Evolutionary conservation across 1,140 invertebrate genomes (phyloP).

Genomic region (Dendrolimus kikuchii): DNA sequence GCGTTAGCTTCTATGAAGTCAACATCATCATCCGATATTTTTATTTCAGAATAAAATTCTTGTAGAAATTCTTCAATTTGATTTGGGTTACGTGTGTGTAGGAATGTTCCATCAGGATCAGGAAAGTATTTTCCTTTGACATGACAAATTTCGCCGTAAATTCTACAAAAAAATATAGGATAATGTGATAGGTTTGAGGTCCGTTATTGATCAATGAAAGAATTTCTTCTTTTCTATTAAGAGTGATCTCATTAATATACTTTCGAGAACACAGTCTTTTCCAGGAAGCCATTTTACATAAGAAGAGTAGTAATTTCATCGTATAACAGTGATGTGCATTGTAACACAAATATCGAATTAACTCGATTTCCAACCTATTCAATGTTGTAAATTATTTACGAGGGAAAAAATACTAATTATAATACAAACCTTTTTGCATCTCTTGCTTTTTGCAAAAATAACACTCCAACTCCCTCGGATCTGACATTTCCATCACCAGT

Average conservation of each 20-base stretch:
- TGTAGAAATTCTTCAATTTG: slow-evolving; percentile 73
- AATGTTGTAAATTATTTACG: too few relatives aligned
- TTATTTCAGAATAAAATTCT: slow-evolving; percentile 75
- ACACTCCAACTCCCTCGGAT: slow-evolving; percentile 78
- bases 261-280: too few relatives aligned
- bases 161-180: slow-evolving; percentile 32
- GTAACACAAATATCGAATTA: too few relatives aligned
- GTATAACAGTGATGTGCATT: too few relatives aligned
- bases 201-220: neutral
- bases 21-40: slow-evolving; percentile 75
- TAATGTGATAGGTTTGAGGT: neutral
- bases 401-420: too few relatives aligned
- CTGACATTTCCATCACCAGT: slow-evolving; percentile 78
- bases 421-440: slow-evolving; percentile 4
- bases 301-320: too few relatives aligned
- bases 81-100: slow-evolving; percentile 51
- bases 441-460: slow-evolving; percentile 80
- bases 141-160: slow-evolving; percentile 77
- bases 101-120: slow-evolving; percentile 1
- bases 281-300: too few relatives aligned
- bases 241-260: neutral
- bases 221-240: neutral
- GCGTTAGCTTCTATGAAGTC: slow-evolving; percentile 83
- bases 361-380: too few relatives aligned
- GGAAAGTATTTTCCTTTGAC: slow-evolving; percentile 62